Evolutionary conservation across 1,140 invertebrate species (phyloP), one percentile per base, ranked within the genome.

Genomic region (Papilio aristodemus): DNA sequence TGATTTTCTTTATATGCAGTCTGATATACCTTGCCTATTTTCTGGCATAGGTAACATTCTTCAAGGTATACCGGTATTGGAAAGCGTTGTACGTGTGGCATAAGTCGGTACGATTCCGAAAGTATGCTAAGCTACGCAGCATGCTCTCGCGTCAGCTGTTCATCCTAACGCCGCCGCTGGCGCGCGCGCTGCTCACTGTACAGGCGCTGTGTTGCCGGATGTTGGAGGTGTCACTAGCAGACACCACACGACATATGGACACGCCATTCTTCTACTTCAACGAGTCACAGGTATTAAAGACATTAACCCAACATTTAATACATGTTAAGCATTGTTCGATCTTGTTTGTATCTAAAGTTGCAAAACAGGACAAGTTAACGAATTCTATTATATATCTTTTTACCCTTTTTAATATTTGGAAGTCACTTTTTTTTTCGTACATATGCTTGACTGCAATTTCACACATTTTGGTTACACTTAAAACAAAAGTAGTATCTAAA

Each of bases 41-140:
- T n/a, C n/a, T n/a, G 14, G 22, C 68, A 14, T 81, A 95, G 93
- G 95, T 97, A 46, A 94, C 93, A 70, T 94, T 94, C 22, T 97
- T 97, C 84, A 88, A 91, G 17, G 84, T 94, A 22, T 97, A 95
- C 81, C 93, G 95, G 10, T 93, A 94, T 60, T 97, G 96, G 96
- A 97, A 97, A 86, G 94, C 95, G 0, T 97, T 97, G 84, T 95
- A 94, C 76, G 93, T 95, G 0, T 97, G 96, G 96, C 91, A 93
- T 41, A 96, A 96, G 79, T 94, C 94, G n/a, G 93, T 97, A 14
- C 89, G 93, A 25, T 94, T 93, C 72, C 93, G 93, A 39, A 97
- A 96, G 85, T 93, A 95, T 57, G 91, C 83, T 43, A 83, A 87
- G 8, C 93, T 94, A 0, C 93, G 93, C 13, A 93, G 92, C 46